Evolutionary conservation across 1,140 invertebrate species (phyloP), one percentile per base, ranked within the genome.

Genomic region (Idris sp.): DNA sequence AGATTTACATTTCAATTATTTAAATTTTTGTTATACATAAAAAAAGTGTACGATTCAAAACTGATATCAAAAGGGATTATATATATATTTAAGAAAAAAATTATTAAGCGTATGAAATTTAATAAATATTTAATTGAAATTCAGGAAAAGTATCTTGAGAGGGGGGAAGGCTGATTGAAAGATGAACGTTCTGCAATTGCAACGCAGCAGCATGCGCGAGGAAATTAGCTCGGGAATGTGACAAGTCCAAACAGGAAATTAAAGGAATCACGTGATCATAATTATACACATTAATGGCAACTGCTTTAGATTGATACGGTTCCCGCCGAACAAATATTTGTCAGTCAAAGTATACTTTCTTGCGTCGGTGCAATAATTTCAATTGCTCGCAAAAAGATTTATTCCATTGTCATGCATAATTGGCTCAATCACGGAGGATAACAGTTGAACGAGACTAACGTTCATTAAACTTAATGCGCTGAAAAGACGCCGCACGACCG

Each of bases 391-490:
- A 14, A 26, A 41, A 43, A 38, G n/a, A 9, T 16, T 53, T 28
- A 18, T 31, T 19, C 35, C 48, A 13, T 49, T 49, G 18, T 19
- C 30, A 36, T 18, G 13, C 33, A 40, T 48, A 61, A 61, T 44
- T 44, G 18, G 9, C 15, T 8, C 28, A 49, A 62, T 43, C 40
- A 28, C 43, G 13, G 8, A 58, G 73, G 80, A 72, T 81, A 80
- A 84, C 80, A 83, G 83, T 83, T 82, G 84, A 80, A 80, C 83
- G 78, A 83, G 76, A 80, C 76, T 82, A 83, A 83, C 83, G 68
- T 65, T 43, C 65, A 64, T 74, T 19, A 76, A 77, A 82, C 79
- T 80, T 31, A 38, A 68, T n/a, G n/a, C n/a, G n/a, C n/a, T n/a
- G 44, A 16, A 56, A 36, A 48, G 53, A 64, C 28, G 38, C 67